Conservation (phyloP, 2,888 invertebrate species). For the Trissolcus japonicus region DNA sequence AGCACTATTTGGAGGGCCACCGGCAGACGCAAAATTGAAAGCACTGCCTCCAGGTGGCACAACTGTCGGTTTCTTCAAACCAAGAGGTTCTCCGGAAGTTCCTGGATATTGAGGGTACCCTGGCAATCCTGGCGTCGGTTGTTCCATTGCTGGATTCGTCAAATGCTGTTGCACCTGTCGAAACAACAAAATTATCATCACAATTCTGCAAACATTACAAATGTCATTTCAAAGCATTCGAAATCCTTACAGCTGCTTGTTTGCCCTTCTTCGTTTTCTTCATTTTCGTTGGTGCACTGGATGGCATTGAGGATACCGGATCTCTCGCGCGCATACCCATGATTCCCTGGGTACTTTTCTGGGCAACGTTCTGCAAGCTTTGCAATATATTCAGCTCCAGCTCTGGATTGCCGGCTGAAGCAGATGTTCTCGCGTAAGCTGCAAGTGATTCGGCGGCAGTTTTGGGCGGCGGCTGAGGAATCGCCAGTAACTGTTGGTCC, state of each 20-base stretch:
- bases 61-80: slow-evolving; percentile 83
- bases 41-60: slow-evolving; percentile 85
- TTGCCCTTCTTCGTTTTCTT: slow-evolving; percentile 65
- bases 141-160: slow-evolving; percentile 55
- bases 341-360: slow-evolving; percentile 66
- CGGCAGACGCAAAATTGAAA: slow-evolving; percentile 87
- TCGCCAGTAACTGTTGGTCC: slow-evolving; percentile 70
- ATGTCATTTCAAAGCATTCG: neutral
- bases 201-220: neutral
- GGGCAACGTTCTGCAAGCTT: slow-evolving; percentile 68
- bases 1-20: slow-evolving; percentile 71
- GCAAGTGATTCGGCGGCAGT: slow-evolving; percentile 69
- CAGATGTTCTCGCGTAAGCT: slow-evolving; percentile 65
- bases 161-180: slow-evolving; percentile 36
- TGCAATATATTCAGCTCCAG: slow-evolving; percentile 72
- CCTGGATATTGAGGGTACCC: slow-evolving; percentile 69
- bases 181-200: neutral
- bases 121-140: slow-evolving; percentile 60
- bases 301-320: slow-evolving; percentile 56
- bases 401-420: slow-evolving; percentile 62
- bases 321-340: slow-evolving; percentile 73
- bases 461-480: slow-evolving; percentile 73
- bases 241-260: slow-evolving; percentile 47
- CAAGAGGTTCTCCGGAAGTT: slow-evolving; percentile 75
- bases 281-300: slow-evolving; percentile 50